Conservation (phyloP, 1,140 invertebrate species). For the Leptonema lineaticorne region DNA sequence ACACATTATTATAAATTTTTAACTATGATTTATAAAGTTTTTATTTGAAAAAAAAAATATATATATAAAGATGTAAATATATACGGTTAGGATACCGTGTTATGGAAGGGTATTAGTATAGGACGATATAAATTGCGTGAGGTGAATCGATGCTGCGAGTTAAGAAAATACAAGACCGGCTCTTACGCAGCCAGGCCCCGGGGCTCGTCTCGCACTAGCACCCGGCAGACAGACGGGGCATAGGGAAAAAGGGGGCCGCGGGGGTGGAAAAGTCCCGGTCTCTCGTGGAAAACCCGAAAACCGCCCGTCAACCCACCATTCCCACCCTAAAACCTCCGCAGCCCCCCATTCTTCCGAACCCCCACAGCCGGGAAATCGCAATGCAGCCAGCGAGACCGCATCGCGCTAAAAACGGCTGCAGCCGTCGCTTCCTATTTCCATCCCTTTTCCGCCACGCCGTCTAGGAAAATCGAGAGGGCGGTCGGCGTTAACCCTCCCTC, state of each 20-base stretch:
- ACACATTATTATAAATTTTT: too few species aligned
- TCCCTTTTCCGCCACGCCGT: background rate
- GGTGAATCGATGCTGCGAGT: slow-evolving; percentile 28
- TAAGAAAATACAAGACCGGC: slow-evolving; percentile 18
- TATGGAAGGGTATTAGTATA: background rate
- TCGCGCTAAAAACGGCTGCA: slow-evolving; percentile 14
- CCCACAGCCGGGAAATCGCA: slow-evolving; percentile 19
- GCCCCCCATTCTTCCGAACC: background rate
- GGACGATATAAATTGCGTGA: slow-evolving; percentile 11
- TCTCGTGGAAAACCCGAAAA: background rate
- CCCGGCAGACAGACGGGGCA: slow-evolving; percentile 2
- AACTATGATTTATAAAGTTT: too few species aligned
- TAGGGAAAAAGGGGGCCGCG: too few species aligned
- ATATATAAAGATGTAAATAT: too few species aligned
- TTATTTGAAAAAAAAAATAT: too few species aligned
- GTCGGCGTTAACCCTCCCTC: background rate
- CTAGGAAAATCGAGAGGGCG: background rate
- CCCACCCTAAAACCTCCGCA: slow-evolving; percentile 1
- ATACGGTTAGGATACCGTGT: too few species aligned
- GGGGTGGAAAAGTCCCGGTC: too few species aligned
- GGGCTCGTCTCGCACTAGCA: slow-evolving; percentile 1
- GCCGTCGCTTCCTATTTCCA: background rate
- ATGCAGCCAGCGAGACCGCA: slow-evolving; percentile 22
- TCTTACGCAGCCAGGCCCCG: slow-evolving; percentile 1
- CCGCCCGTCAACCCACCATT: background rate